Conservation (phyloP, 2,888 invertebrate species). For the Euclidia mi region DNA sequence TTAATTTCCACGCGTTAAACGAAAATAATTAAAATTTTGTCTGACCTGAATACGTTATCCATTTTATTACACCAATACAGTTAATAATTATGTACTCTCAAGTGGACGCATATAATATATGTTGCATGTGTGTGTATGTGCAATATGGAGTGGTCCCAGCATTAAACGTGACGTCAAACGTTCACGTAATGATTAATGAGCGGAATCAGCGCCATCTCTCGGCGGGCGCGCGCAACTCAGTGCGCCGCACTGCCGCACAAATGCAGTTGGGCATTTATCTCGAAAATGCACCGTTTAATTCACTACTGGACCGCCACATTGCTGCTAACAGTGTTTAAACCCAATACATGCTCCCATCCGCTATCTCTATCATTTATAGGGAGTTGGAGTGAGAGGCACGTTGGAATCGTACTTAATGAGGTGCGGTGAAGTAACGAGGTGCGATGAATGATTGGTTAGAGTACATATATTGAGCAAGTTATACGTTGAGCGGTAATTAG, state of each 20-base stretch:
- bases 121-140: not conserved
- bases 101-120: no score
- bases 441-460: slow-evolving; percentile 65
- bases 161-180: slow-evolving; percentile 46
- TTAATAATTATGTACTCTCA: no score
- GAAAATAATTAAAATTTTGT: slow-evolving; percentile 28
- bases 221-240: slow-evolving; percentile 29
- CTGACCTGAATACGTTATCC: slow-evolving; percentile 38
- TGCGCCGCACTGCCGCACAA: slow-evolving; percentile 50
- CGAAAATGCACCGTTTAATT: slow-evolving; percentile 75
- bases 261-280: slow-evolving; percentile 67
- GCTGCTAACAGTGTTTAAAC: slow-evolving; percentile 43
- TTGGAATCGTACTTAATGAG: slow-evolving; percentile 53
- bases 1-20: slow-evolving; percentile 34
- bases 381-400: slow-evolving; percentile 30
- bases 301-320: slow-evolving; percentile 58
- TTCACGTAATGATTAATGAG: slow-evolving; percentile 72
- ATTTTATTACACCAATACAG: slow-evolving; percentile 32
- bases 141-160: slow-evolving; percentile 6
- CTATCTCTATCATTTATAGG: slow-evolving; percentile 26
- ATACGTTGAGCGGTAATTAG: slow-evolving; percentile 35
- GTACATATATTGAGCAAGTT: slow-evolving; percentile 50
- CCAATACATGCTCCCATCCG: slow-evolving; percentile 33
- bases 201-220: slow-evolving; percentile 64
- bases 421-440: slow-evolving; percentile 54